These are phyloP conservation scores for Eupithecia subumbrata DNA, from an alignment of 2,888 invertebrate species.

Conservation along the genomic window DNA sequence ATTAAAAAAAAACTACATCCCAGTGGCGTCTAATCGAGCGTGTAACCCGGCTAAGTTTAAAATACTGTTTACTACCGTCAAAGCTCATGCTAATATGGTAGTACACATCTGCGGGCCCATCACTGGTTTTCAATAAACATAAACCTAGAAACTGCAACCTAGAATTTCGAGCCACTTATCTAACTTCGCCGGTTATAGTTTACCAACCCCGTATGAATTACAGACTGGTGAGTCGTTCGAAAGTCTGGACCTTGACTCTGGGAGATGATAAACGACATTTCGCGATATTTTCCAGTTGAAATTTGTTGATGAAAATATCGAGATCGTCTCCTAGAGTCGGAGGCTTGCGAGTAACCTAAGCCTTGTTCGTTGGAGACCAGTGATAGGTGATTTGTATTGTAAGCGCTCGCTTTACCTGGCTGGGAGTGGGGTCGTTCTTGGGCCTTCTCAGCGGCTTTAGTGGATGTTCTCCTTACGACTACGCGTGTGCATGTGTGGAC, in stretches of 20 bases:
- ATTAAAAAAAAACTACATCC: conserved; percentile 50
- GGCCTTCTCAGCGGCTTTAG: conserved; percentile 84
- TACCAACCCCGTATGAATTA: neutral
- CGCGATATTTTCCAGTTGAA: neutral
- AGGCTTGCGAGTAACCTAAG: neutral
- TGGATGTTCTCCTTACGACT: conserved; percentile 85
- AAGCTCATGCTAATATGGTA: conserved; percentile 77
- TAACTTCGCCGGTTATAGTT: neutral
- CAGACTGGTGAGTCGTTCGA: conserved; percentile 1
- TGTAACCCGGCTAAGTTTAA: conserved; percentile 67
- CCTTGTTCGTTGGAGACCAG: neutral
- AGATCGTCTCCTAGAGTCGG: neutral
- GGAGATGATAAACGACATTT: neutral
- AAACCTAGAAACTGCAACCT: neutral
- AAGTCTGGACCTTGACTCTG: neutral
- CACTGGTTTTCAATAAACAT: conserved; percentile 4
- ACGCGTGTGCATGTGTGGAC: conserved; percentile 84
- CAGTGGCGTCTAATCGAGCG: conserved; percentile 61
- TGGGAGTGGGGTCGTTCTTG: conserved; percentile 84
- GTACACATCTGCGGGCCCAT: conserved; percentile 57
- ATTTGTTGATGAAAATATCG: neutral
- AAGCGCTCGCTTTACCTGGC: conserved; percentile 83
- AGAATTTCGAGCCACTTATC: neutral
- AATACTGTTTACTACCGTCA: conserved; percentile 68
- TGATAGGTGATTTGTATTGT: conserved; percentile 49